phyloP scores from a whole-genome alignment of 2,888 invertebrate genomes.

The Dynastes grantii region DNA sequence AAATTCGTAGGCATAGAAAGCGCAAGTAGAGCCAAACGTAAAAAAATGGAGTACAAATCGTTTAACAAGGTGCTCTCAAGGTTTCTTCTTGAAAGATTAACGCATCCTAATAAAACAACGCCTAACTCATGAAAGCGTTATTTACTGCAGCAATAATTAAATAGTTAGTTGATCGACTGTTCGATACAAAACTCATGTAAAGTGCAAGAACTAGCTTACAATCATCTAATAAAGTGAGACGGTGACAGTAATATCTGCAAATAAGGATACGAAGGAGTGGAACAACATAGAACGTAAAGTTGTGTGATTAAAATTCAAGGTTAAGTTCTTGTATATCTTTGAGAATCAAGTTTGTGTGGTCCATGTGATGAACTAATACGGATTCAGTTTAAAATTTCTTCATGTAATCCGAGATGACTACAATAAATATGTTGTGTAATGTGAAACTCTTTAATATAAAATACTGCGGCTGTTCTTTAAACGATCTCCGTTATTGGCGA shows the following conservation, averaged over 20 bases:
- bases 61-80: neutral
- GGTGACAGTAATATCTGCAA: slow-evolving; percentile 46
- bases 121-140: slow-evolving; percentile 26
- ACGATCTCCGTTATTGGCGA: slow-evolving; percentile 22
- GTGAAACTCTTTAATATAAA: slow-evolving; percentile 41
- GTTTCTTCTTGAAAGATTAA: neutral
- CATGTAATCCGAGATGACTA: slow-evolving; percentile 48
- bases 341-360: slow-evolving; percentile 55
- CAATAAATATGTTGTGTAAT: slow-evolving; percentile 50
- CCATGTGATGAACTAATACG: slow-evolving; percentile 50
- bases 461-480: slow-evolving; percentile 38
- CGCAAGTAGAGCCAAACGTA: neutral
- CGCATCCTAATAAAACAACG: slow-evolving; percentile 26
- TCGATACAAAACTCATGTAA: neutral
- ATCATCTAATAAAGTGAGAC: slow-evolving; percentile 30
- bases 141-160: slow-evolving; percentile 24
- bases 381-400: slow-evolving; percentile 52
- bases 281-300: slow-evolving; percentile 54
- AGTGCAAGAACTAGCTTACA: slow-evolving; percentile 54
- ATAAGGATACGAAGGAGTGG: slow-evolving; percentile 55
- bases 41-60: neutral
- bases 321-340: slow-evolving; percentile 53
- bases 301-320: slow-evolving; percentile 60
- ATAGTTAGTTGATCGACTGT: slow-evolving; percentile 50
- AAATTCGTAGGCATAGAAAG: slow-evolving; percentile 27